phyloP scores from a whole-genome alignment of 2,113 vertebrate species.

The Tychaedon coryphoeus region DNA sequence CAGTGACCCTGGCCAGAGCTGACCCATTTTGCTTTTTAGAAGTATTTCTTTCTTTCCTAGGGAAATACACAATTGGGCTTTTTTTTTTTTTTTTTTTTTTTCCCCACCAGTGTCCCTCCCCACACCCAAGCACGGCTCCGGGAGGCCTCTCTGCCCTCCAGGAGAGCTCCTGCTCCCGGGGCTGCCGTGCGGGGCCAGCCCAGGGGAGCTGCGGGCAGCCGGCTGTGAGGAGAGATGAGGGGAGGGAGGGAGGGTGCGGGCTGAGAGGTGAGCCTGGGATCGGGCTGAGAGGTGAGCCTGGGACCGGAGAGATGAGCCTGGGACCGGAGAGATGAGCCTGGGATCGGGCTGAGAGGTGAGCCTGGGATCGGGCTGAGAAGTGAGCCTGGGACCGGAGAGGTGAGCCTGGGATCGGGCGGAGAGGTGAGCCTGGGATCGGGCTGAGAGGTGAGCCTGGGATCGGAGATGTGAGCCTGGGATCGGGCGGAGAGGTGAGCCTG shows the following conservation, averaged over 20 bases:
- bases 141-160: not conserved
- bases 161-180: not conserved
- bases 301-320: too few relatives aligned
- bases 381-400: too few relatives aligned
- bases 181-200: not conserved
- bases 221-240: not conserved
- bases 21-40: not conserved
- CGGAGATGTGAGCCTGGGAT: too few relatives aligned
- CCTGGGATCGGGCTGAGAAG: too few relatives aligned
- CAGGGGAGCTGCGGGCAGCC: accelerated
- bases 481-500: too few relatives aligned
- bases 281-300: accelerated
- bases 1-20: not conserved
- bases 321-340: too few relatives aligned
- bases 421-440: too few relatives aligned
- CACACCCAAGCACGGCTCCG: not conserved
- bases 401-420: too few relatives aligned
- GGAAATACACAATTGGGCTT: not conserved
- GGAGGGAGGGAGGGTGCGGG: not conserved
- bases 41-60: not conserved
- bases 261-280: too few relatives aligned
- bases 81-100: not conserved
- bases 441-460: too few relatives aligned
- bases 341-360: accelerated
- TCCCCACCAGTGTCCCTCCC: too few relatives aligned